phyloP scores from a whole-genome alignment of 2,113 vertebrate species.

The Catharus bicknelli region DNA sequence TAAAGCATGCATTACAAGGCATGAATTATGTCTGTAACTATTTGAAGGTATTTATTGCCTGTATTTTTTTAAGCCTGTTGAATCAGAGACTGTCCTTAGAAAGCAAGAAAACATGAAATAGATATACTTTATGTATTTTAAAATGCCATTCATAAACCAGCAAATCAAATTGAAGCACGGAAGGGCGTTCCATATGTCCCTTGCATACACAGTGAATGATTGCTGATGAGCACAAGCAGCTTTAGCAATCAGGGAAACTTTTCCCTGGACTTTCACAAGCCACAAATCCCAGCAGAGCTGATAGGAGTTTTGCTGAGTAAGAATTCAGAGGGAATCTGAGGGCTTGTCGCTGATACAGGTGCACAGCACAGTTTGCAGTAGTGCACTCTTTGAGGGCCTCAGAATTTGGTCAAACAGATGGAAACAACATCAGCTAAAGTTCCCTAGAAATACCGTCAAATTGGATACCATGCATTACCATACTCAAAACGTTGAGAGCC shows the following conservation, averaged over 20 bases:
- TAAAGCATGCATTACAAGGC: constrained; percentile 41
- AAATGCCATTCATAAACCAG: background rate
- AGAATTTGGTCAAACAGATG: background rate
- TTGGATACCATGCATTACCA: background rate
- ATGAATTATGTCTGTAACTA: constrained; percentile 51
- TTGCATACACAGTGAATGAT: background rate
- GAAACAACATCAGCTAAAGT: constrained; percentile 9
- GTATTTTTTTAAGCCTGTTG: background rate
- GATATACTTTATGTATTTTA: background rate
- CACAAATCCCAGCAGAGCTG: background rate
- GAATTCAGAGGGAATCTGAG: background rate
- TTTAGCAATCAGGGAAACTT: background rate
- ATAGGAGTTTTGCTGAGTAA: constrained; percentile 23
- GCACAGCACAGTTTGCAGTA: background rate
- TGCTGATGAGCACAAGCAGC: fast-evolving
- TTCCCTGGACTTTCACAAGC: background rate
- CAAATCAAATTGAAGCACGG: background rate
- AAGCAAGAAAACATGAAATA: background rate
- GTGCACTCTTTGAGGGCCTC: background rate
- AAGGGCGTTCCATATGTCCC: background rate
- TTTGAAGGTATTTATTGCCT: background rate
- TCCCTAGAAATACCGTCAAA: background rate
- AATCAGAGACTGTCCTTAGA: background rate
- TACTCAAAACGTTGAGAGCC: background rate
- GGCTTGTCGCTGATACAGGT: constrained; percentile 7